Percentiles rank a stretch among this genome's conserved stretches.
Evolutionary conservation across 2,888 invertebrate species (phyloP).

Genomic region (Euspilapteryx auroguttella): DNA sequence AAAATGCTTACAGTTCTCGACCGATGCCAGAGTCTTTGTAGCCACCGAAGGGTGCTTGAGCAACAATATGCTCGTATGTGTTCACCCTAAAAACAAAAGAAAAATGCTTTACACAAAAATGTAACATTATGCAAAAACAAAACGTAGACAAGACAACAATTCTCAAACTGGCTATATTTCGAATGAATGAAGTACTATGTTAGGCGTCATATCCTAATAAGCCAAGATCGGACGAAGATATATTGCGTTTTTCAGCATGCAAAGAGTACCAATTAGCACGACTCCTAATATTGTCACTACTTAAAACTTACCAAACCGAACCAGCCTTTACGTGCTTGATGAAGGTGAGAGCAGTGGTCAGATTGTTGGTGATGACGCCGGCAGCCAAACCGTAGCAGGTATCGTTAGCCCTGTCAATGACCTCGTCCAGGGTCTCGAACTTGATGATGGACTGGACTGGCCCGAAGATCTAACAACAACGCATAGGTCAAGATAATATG

Average conservation of each 20-base stretch:
- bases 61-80: constrained; percentile 68
- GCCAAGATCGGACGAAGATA: too few relatives aligned
- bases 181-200: too few relatives aligned
- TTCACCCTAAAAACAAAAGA: constrained; percentile 66
- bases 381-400: constrained; percentile 84
- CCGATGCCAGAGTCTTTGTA: constrained; percentile 86
- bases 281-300: too few relatives aligned
- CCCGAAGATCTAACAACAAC: constrained; percentile 88
- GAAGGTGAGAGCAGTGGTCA: constrained; percentile 77
- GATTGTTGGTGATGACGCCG: constrained; percentile 81
- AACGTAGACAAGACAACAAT: too few relatives aligned
- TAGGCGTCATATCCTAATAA: too few relatives aligned
- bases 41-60: constrained; percentile 87
- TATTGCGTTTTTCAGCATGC: too few relatives aligned
- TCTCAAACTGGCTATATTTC: too few relatives aligned
- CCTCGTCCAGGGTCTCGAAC: constrained; percentile 80
- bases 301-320: constrained; percentile 75
- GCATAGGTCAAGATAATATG: too few relatives aligned
- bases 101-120: too few relatives aligned
- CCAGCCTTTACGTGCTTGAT: constrained; percentile 81
- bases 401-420: constrained; percentile 81
- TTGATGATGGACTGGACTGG: constrained; percentile 89
- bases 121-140: too few relatives aligned
- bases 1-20: constrained; percentile 66
- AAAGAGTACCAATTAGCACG: too few relatives aligned